Percentiles rank a stretch among this genome's conserved stretches.
Evolutionary conservation across 2,888 invertebrate species (phyloP).

Genomic region (Lobophora halterata): DNA sequence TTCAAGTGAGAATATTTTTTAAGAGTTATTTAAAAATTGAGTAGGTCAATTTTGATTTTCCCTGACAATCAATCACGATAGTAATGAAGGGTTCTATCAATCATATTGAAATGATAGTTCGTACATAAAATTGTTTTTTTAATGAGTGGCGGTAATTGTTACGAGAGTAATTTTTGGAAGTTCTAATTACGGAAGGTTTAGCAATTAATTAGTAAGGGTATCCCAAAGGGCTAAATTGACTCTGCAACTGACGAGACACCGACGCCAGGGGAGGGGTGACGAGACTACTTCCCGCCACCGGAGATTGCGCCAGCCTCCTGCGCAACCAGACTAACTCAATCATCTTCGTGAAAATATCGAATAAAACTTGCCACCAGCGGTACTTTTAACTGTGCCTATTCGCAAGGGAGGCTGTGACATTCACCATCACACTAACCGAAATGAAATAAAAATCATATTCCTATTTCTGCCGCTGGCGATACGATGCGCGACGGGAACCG

Average conservation of each 20-base stretch:
- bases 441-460: slow-evolving; percentile 48
- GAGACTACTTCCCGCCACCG: slow-evolving; percentile 56
- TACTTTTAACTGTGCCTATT: slow-evolving; percentile 51
- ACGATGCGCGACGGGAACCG: slow-evolving; percentile 32
- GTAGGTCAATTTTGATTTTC: background rate
- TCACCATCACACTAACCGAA: slow-evolving; percentile 43
- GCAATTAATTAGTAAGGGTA: slow-evolving; percentile 39
- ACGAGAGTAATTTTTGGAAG: slow-evolving; percentile 17
- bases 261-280: slow-evolving; percentile 23
- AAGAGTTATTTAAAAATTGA: no score
- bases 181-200: slow-evolving; percentile 40
- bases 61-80: background rate
- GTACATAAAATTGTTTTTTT: no score
- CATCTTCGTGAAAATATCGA: slow-evolving; percentile 71
- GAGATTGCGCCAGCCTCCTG: slow-evolving; percentile 75
- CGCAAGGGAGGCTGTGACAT: slow-evolving; percentile 43
- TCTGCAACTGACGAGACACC: slow-evolving; percentile 39
- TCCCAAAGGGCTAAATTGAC: slow-evolving; percentile 38
- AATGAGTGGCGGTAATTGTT: no score
- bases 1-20: no score
- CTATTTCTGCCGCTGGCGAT: slow-evolving; percentile 38
- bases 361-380: slow-evolving; percentile 62
- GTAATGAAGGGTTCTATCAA: background rate
- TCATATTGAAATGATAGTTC: no score
- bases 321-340: slow-evolving; percentile 74